A percentile compares a stretch with the other conserved stretches of the same genome.
Conservation (phyloP, 2,888 invertebrate species). For the Acholoe squamosa region DNA sequence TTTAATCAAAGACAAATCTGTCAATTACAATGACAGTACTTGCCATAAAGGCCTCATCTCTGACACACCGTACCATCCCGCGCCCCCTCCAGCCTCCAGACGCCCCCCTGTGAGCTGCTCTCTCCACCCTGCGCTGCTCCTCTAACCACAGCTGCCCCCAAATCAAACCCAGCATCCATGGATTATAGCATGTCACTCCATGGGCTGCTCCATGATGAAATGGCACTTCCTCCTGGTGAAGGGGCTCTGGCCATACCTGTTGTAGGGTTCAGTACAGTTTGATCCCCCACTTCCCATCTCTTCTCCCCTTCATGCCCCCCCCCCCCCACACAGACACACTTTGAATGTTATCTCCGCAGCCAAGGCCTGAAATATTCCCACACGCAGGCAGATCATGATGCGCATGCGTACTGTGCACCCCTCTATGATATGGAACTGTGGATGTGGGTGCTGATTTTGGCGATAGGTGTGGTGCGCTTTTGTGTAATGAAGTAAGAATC, state of each 20-base stretch:
- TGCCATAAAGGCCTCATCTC: constrained; percentile 58
- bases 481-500: too few relatives aligned
- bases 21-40: constrained; percentile 59
- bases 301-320: too few relatives aligned
- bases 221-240: background rate
- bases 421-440: background rate
- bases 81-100: background rate
- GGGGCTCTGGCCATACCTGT: background rate
- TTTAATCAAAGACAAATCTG: constrained; percentile 62
- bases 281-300: too few relatives aligned
- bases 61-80: constrained; percentile 57
- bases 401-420: background rate
- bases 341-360: background rate
- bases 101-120: constrained; percentile 25
- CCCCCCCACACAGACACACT: background rate
- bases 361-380: constrained; percentile 6
- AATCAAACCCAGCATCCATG: constrained; percentile 30
- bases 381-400: background rate
- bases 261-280: background rate
- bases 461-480: too few relatives aligned
- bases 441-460: too few relatives aligned
- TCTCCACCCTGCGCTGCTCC: background rate
- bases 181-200: constrained; percentile 1
- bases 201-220: background rate
- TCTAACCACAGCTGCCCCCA: background rate